A percentile compares a stretch with the other conserved stretches of the same genome.
phyloP scores from a whole-genome alignment of 2,888 invertebrate species.

The Eupeodes latifasciatus region DNA sequence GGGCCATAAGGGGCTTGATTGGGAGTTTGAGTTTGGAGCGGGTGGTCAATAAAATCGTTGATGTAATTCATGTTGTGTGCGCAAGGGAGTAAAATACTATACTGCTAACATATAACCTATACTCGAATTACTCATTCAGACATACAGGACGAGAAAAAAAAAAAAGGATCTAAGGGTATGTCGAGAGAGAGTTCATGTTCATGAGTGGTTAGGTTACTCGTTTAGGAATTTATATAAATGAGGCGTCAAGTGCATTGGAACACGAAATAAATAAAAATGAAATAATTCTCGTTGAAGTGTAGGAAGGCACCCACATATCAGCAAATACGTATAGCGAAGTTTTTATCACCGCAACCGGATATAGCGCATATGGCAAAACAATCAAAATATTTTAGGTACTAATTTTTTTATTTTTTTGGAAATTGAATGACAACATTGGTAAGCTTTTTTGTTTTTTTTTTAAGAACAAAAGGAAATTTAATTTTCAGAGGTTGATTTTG shows the following conservation, averaged over 20 bases:
- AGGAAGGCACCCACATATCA: too few relatives aligned
- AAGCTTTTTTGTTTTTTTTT: not conserved
- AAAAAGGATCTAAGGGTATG: not conserved
- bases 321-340: not conserved
- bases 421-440: not conserved
- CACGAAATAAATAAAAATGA: conserved; percentile 60
- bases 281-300: not conserved
- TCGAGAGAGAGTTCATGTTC: conserved; percentile 35
- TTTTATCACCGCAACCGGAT: conserved; percentile 46
- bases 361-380: conserved; percentile 59
- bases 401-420: conserved; percentile 22
- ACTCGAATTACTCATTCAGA: conserved; percentile 31
- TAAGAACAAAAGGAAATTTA: not conserved
- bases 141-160: not conserved
- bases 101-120: not conserved
- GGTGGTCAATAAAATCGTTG: conserved; percentile 70
- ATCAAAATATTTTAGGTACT: conserved; percentile 52
- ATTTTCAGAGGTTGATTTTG: too few relatives aligned
- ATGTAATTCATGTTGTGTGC: conserved; percentile 65
- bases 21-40: conserved; percentile 43
- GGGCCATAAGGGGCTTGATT: conserved; percentile 72
- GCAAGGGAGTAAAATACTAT: conserved; percentile 44
- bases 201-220: conserved; percentile 31
- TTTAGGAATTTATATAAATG: conserved; percentile 64
- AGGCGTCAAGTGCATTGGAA: conserved; percentile 57